phyloP scores from a whole-genome alignment of 2,797 vertebrate genomes.

The Scomberomorus guttatus region DNA sequence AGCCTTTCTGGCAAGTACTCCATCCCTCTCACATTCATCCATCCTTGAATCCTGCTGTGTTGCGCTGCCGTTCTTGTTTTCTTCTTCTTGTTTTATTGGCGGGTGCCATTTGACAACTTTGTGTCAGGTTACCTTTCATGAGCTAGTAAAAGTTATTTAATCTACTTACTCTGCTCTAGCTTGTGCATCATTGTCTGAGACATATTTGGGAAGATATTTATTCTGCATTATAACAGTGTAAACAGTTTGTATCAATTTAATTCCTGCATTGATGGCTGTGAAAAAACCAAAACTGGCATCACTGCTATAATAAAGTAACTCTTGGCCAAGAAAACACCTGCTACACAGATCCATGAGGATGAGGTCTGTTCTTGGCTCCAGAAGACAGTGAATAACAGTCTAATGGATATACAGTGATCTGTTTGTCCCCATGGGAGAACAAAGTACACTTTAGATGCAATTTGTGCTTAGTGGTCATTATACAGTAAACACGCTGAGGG shows the following conservation, averaged over 20 bases:
- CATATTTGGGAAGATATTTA: no score
- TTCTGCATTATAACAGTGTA: no score
- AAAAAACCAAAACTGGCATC: background rate
- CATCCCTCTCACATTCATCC: background rate
- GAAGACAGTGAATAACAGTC: background rate
- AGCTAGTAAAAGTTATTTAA: no score
- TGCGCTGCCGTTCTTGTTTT: background rate
- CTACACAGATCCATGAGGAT: background rate
- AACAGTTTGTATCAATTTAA: background rate
- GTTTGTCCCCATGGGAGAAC: background rate
- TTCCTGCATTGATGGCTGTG: background rate
- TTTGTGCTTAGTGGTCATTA: constrained; percentile 6
- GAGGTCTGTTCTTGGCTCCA: background rate
- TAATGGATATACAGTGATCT: background rate
- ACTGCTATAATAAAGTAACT: background rate
- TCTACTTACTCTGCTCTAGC: no score
- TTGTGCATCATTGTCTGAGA: no score
- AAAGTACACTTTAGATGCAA: constrained; percentile 5
- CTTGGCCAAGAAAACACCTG: background rate
- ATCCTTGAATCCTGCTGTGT: no score
- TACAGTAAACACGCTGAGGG: background rate
- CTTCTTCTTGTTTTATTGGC: background rate
- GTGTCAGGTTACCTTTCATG: no score
- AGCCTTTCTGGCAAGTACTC: background rate
- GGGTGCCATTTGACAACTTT: background rate